Evolutionary conservation across 2,797 vertebrate species (phyloP).

Genomic region (Harpagifer antarcticus): DNA sequence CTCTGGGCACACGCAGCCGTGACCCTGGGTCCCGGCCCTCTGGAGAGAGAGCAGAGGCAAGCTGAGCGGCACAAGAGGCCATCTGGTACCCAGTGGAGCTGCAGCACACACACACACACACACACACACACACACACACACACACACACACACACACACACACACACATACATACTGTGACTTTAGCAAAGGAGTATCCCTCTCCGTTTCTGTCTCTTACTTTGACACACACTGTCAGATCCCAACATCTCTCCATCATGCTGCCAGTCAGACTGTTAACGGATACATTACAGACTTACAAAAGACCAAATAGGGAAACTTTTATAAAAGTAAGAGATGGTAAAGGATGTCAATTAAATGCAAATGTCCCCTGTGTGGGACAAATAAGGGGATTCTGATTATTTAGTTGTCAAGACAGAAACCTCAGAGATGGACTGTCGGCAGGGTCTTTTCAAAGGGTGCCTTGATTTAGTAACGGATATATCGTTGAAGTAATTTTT

Average conservation of each 20-base stretch:
- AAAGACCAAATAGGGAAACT: not conserved
- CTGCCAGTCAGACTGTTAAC: conserved; percentile 33
- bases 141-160: conserved; percentile 6
- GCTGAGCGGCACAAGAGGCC: conserved; percentile 79
- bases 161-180: conserved; percentile 28
- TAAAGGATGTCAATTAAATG: not conserved
- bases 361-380: too few species aligned
- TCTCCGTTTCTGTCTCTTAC: conserved; percentile 36
- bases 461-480: not conserved
- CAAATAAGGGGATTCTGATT: too few species aligned
- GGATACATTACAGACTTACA: not conserved
- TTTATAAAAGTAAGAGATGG: conserved; percentile 1
- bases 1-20: conserved; percentile 71
- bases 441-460: not conserved
- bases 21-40: conserved; percentile 77
- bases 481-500: not conserved
- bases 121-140: conserved; percentile 12
- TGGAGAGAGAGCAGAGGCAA: conserved; percentile 66
- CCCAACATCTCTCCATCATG: conserved; percentile 38
- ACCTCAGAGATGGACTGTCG: not conserved
- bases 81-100: conserved; percentile 82
- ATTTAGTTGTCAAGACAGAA: conserved; percentile 4
- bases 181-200: conserved; percentile 47
- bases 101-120: conserved; percentile 6
- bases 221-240: conserved; percentile 26